Base-by-base conservation (phyloP, 2,888 invertebrate species). In the Cetonia aurata region DNA sequence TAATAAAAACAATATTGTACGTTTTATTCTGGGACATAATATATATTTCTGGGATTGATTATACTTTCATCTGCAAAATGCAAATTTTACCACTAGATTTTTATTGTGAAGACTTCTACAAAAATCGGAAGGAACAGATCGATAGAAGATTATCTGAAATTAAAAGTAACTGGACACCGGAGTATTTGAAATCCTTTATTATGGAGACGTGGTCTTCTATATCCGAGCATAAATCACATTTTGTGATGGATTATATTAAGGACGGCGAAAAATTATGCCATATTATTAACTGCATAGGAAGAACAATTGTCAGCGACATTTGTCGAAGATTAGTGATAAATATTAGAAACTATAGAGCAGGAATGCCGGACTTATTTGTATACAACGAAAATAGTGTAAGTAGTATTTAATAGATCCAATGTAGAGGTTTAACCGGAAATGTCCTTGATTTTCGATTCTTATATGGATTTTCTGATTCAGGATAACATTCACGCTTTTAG, bases 351-450 rank as follows among this genome's bases (percentile, higher is more conserved):
- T 87, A 90, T 74, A 86, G 87, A 71, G 88, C 91, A 76, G 96
- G 96, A 42, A 92, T 96, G 84, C 96, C 96, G 0, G 96, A 96
- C 85, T 88, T 96, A 41, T 89, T 93, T 9, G 83, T 96, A 12
- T 96, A 95, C 94, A 90, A 93, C 81, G 78, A 81, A 0, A 60
- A 78, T 37, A 84, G 72, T 56, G 60, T 76, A 68, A 50, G 69
- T 57, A 17, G 9, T 37, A 37, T 37, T n/a, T n/a, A n/a, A 37
- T 10, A 37, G 1, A 37, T 8, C 1, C 37, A 15, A 52, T 72
- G 17, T 50, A n/a, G n/a, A n/a, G n/a, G n/a, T n/a, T n/a, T n/a
- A 44, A 25, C 42, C 10, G 9, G 57, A 15, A 57, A 33, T 48
- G 37, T 31, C 12, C 6, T 70, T 60, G 9, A 13, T 53, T 52